A percentile compares a stretch with the other conserved stretches of the same genome.
Conservation (phyloP, 2,797 vertebrate species). For the Odontamblyopus lacepedii region DNA sequence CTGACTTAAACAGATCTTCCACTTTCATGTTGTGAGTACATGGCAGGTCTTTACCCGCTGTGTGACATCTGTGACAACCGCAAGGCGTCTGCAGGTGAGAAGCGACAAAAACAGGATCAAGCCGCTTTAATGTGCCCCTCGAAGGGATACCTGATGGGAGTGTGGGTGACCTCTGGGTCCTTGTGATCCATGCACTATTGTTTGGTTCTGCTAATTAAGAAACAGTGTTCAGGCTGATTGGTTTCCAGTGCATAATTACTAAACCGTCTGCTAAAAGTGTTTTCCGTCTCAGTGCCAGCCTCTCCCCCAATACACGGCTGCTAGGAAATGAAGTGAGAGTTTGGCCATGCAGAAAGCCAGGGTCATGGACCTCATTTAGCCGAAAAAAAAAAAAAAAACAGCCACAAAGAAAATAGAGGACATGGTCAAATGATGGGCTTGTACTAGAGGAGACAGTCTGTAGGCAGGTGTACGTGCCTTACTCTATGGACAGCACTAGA, state of each 20-base stretch:
- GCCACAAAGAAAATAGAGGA: constrained; percentile 43
- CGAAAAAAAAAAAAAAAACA: constrained; percentile 42
- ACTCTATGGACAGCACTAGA: constrained; percentile 9
- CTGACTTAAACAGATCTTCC: constrained; percentile 43
- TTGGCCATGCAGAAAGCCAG: constrained; percentile 63
- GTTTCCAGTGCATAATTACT: constrained; percentile 83
- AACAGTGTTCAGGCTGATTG: constrained; percentile 81
- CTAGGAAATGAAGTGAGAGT: constrained; percentile 55
- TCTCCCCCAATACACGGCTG: constrained; percentile 49
- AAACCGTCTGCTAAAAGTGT: constrained; percentile 76
- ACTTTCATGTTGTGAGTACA: constrained; percentile 28
- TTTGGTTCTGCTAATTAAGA: constrained; percentile 83
- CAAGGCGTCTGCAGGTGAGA: constrained; percentile 26
- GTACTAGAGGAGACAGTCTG: constrained; percentile 17
- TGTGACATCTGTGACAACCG: constrained; percentile 52
- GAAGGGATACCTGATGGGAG: constrained; percentile 59
- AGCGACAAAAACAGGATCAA: constrained; percentile 31
- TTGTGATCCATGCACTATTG: constrained; percentile 74
- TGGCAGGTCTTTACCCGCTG: constrained; percentile 39
- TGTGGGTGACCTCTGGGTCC: constrained; percentile 64
- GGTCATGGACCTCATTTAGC: constrained; percentile 68
- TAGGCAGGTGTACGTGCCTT: constrained; percentile 18
- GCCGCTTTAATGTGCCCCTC: constrained; percentile 51
- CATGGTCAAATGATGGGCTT: constrained; percentile 39
- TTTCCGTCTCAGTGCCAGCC: constrained; percentile 69